These are phyloP conservation scores for Zaprionus davidi DNA, from an alignment of 1,140 invertebrate genomes.

Conservation along the genomic window DNA sequence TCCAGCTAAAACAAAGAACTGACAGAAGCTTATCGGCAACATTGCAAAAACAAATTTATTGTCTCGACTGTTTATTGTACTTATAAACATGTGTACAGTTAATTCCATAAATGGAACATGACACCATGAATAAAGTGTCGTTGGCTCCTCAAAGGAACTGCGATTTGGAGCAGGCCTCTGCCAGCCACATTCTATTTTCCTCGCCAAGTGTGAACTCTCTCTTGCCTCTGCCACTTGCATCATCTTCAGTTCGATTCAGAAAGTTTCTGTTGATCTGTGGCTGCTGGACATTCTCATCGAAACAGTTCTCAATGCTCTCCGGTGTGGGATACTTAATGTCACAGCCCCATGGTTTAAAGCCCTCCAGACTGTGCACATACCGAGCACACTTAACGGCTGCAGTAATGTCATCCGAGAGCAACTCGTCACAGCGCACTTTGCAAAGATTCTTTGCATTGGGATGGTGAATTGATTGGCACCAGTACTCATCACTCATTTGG, in stretches of 20 bases:
- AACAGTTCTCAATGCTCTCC: constrained; percentile 5
- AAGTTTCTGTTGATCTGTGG: not conserved
- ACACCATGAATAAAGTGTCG: too few species aligned
- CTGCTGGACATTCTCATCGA: not conserved
- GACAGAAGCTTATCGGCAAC: too few species aligned
- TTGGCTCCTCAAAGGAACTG: too few species aligned
- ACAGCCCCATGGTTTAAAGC: constrained; percentile 17
- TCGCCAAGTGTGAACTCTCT: too few species aligned
- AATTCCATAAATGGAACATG: too few species aligned
- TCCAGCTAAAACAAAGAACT: too few species aligned
- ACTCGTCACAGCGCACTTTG: constrained; percentile 11
- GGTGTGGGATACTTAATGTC: not conserved
- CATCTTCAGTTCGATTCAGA: not conserved
- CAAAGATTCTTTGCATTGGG: constrained; percentile 4
- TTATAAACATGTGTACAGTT: too few species aligned
- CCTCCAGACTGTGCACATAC: not conserved
- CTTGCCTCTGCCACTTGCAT: too few species aligned
- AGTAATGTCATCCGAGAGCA: constrained; percentile 29
- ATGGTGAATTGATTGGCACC: constrained; percentile 68
- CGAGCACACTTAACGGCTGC: constrained; percentile 26
- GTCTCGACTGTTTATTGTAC: too few species aligned
- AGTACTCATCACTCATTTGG: constrained; percentile 85
- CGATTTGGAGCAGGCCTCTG: too few species aligned
- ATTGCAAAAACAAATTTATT: too few species aligned
- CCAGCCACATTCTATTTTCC: too few species aligned